A percentile compares a stretch with the other conserved stretches of the same genome.
phyloP scores from a whole-genome alignment of 2,888 invertebrate genomes.

The Axea sp. region DNA sequence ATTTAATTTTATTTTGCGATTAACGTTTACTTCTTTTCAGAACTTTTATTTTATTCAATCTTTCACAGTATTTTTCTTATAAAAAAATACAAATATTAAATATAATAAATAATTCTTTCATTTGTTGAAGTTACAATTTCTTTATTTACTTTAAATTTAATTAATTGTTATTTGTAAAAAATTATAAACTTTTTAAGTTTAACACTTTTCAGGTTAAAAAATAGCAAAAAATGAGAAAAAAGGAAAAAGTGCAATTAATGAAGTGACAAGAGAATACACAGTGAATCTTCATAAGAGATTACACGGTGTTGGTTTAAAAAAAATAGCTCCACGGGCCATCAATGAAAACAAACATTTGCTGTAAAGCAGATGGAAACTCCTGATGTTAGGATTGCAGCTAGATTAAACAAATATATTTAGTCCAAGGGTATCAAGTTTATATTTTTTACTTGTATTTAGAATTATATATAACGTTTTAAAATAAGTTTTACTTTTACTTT shows the following conservation, averaged over 20 bases:
- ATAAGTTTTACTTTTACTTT: no score
- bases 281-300: conserved; percentile 98
- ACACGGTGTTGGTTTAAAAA: conserved; percentile 98
- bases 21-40: no score
- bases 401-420: conserved; percentile 89
- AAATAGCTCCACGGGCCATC: conserved; percentile 97
- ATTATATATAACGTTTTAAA: no score
- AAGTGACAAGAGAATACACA: conserved; percentile 99
- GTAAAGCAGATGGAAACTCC: conserved; percentile 99
- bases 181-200: not conserved
- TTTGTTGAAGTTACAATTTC: no score
- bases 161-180: no score
- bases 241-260: conserved; percentile 97
- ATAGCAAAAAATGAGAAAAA: conserved; percentile 95
- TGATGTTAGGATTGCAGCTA: conserved; percentile 98
- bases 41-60: no score
- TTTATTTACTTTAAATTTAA: no score
- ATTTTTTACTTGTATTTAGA: no score
- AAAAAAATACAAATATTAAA: no score
- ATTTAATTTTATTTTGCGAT: no score
- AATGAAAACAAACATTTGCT: conserved; percentile 98
- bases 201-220: conserved; percentile 64
- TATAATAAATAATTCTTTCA: no score
- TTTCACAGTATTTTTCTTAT: no score
- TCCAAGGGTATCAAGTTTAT: not conserved